These are phyloP conservation scores for Copsychus sechellarum DNA, from an alignment of 2,113 vertebrate genomes.

Conservation along the genomic window DNA sequence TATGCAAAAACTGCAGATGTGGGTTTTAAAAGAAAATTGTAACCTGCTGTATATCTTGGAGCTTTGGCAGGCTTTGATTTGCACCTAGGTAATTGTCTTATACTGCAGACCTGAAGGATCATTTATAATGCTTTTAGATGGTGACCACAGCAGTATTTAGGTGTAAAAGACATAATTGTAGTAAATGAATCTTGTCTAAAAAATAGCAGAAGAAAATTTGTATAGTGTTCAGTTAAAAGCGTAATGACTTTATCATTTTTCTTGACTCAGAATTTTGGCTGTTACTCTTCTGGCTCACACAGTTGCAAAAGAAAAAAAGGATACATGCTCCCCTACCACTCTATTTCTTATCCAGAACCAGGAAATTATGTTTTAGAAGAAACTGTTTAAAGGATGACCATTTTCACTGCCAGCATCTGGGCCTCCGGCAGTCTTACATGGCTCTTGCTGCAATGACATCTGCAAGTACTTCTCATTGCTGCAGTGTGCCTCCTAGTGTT, in stretches of 20 bases:
- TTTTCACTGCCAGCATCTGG: conserved; percentile 61
- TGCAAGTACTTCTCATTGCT: conserved; percentile 40
- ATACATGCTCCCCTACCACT: not conserved
- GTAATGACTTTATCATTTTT: conserved; percentile 48
- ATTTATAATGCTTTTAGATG: conserved; percentile 61
- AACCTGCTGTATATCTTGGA: not conserved
- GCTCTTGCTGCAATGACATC: conserved; percentile 56
- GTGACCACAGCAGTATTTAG: conserved; percentile 36
- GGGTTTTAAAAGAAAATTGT: not conserved
- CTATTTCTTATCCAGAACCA: conserved; percentile 64
- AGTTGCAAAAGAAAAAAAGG: not conserved
- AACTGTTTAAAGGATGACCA: conserved; percentile 65
- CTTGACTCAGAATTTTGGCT: not conserved
- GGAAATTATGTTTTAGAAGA: conserved; percentile 71
- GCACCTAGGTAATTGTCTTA: conserved; percentile 10
- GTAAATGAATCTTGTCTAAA: conserved; percentile 66
- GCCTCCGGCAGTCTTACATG: conserved; percentile 63
- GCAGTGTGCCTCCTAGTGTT: conserved; percentile 61
- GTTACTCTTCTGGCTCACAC: not conserved
- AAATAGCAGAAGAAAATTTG: conserved; percentile 54
- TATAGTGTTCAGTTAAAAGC: conserved; percentile 41
- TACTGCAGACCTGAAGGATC: not conserved
- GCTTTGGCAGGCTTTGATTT: conserved; percentile 21
- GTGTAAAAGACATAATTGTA: conserved; percentile 46
- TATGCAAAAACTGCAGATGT: not conserved